Base-by-base conservation (phyloP, 2,797 vertebrate species). In the Dendrocincla tyrannina region DNA sequence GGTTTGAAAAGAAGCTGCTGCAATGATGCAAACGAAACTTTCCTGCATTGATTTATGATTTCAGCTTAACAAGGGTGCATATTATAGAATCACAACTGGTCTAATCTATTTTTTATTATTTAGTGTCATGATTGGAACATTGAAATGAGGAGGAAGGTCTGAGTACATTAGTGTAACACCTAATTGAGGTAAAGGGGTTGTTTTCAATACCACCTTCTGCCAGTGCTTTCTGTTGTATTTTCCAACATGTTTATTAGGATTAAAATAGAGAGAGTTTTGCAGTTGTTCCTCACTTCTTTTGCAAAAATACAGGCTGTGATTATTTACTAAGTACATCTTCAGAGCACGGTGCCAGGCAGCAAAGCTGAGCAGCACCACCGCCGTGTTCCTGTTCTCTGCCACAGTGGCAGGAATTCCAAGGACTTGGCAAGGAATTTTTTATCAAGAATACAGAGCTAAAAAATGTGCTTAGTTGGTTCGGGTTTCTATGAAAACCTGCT, bases 201-300 rank as follows among this genome's bases (percentile, higher is more conserved):
- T 52, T 93, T 93, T 72, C 73, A 46, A 55, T 60, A 30, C 35
- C 76, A n/a, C 7, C 50, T 93, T 86, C 75, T 81, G 75, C 62
- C 69, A 62, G 94, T 37, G n/a, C 39, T 88, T 95, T 94, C 73
- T 91, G 37, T 84, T 91, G 44, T 28, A 7, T 87, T 96, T 96
- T 93, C 83, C 88, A 44, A 60, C 52, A 49, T 14, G 1, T 89
- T 89, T 93, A 33, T 62, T 39, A 32, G 66, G 32, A 88, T 33
- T 58, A 90, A 86, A 91, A 58, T 2, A 41, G 33, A 59, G 39
- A n/a, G n/a, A 52, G 10, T 76, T 94, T 86, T 84, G 77, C 75
- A 87, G 76, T 59, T 83, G 66, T 68, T 77, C 56, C 14, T 80
- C 42, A 9, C 46, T 93, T 75, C 2, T 41, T 79, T 68, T 73